Evolutionary conservation across 2,113 vertebrate genomes (phyloP), one percentile per base, ranked within the genome.

Genomic region (Phrynosoma blainvillii): DNA sequence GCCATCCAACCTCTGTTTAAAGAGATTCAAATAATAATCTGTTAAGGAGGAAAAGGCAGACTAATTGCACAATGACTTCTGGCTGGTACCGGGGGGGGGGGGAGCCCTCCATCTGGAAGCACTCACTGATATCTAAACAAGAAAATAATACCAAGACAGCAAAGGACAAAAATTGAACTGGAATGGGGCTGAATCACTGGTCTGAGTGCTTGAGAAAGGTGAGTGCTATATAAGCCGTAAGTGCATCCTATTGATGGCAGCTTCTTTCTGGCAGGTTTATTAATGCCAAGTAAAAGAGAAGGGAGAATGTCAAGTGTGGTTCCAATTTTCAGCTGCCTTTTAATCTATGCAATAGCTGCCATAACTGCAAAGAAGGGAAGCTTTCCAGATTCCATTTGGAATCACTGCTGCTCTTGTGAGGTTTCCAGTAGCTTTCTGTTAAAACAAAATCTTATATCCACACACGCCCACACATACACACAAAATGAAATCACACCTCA

Each of bases 391-490:
- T 52, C 81, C 71, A 54, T 52, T 66, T 36, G 40, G 59, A 88
- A 74, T 18, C 36, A 13, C 21, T 32, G 74, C 23, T 68, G 80
- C 42, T 83, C 42, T 83, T 66, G 42, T 77, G 73, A 78, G 80
- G 4, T 77, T 88, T 83, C 62, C 81, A 78, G 80, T 66, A 88
- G 80, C 80, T 52, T 85, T 78, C 27, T 77, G n/a, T 56, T 88
- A 77, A 88, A 84, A 40, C 10, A 86, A 84, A 30, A 21, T 42
- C 18, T 32, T 16, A 27, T 7, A 47, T 47, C 47, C 47, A 47
- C 47, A 7, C 47, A 5, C 47, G 7, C 5, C 2, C 14, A 40
- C 23, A 25, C 23, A 66, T 52, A 70, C 20, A 65, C 40, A 23
- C 62, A 85, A 84, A 36, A 80, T 11, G 1, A n/a, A 36, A 25